Base-by-base conservation (phyloP, 1,140 invertebrate species). In the Halotydeus destructor region DNA sequence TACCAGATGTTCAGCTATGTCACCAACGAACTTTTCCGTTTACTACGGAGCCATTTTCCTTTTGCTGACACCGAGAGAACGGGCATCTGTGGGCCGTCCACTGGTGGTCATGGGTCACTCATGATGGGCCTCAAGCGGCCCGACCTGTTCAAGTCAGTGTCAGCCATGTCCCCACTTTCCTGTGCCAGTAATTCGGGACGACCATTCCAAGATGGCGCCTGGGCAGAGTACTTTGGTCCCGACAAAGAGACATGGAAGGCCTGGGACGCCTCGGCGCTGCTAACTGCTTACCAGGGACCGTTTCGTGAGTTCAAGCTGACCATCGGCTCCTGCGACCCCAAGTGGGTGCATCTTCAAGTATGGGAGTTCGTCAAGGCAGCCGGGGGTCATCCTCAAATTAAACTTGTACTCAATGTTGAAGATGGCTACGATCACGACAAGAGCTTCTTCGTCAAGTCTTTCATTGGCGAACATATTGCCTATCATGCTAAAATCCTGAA, bases 1-100 rank as follows among this genome's bases (percentile, higher is more conserved):
- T 98, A 94, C 52, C 72, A 75, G 54, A 98, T 98, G 93, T 94
- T 76, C 53, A 84, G 78, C 33, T 98, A 98, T 55, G 63, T 98
- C 14, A 86, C 82, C 6, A 70, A 74, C 51, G 93, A 98, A 25
- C 40, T 54, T 18, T 37, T 38, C 14, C n/a, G 19, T 14, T 33
- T 51, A 14, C 22, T 52, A 4, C 39, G 33, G 24, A 14, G 28
- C 30, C 43, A 52, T 33, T 51, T 51, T n/a, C 34, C 38, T 3
- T 25, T 44, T 3, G 39, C 49, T 11, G 18, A 23, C 18, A 31
- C 28, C 14, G 23, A 40, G 2, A 31, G 30, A 21, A 43, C 44
- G 14, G 30, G 32, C 16, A 48, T 53, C 31, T 45, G 48, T 4
- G 48, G 45, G 28, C 52, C 50, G 53, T 86, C 85, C 55, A 94